Evolutionary conservation across 1,140 invertebrate species (phyloP).

Genomic region (Temnothorax curvispinosus): DNA sequence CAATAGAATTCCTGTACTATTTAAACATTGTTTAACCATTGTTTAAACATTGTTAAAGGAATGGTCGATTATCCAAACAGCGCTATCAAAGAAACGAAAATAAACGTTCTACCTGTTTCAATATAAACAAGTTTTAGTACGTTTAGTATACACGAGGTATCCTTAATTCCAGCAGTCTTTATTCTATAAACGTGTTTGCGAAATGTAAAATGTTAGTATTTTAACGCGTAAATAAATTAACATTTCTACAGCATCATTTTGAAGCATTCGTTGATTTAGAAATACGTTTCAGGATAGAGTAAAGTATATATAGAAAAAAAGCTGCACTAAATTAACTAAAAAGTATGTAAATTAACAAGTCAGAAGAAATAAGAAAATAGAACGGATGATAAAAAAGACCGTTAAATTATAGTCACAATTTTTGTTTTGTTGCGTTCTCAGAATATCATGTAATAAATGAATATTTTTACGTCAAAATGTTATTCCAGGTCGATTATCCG

Average conservation of each 20-base stretch:
- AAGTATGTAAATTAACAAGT: not conserved
- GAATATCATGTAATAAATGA: not conserved
- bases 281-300: not conserved
- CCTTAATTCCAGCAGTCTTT: not conserved
- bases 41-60: not conserved
- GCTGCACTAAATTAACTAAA: not conserved
- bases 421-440: not conserved
- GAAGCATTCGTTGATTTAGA: not conserved
- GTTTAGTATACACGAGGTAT: not conserved
- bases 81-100: constrained; percentile 10
- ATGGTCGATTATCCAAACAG: not conserved
- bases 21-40: not conserved
- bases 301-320: not conserved
- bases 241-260: not conserved
- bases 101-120: not conserved
- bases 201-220: not conserved
- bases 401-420: not conserved
- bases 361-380: not conserved
- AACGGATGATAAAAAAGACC: not conserved
- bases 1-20: not conserved
- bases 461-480: not conserved
- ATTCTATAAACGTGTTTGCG: not conserved
- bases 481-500: not conserved
- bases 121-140: not conserved
- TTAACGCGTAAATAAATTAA: not conserved